Evolutionary conservation across 2,797 vertebrate genomes (phyloP).

Genomic region (Xenentodon cancila): DNA sequence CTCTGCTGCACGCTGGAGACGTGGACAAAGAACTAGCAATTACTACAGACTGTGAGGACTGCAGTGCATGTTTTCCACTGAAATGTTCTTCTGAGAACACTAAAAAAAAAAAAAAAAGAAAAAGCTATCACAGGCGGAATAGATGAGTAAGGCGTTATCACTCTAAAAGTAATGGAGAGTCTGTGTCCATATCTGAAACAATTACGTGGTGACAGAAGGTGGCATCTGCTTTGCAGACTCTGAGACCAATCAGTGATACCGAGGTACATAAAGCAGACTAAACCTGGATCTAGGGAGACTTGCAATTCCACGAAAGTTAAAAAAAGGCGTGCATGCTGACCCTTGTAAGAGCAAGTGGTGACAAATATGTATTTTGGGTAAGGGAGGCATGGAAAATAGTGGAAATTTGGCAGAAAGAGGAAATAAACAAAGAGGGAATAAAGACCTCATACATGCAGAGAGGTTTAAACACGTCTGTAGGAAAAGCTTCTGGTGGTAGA

Average conservation of each 20-base stretch:
- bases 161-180: background rate
- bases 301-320: background rate
- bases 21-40: background rate
- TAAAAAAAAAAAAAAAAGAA: too few relatives aligned
- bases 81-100: background rate
- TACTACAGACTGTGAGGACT: conserved; percentile 6
- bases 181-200: background rate
- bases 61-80: background rate
- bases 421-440: conserved; percentile 4
- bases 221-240: background rate
- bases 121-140: background rate
- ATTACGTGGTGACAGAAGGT: background rate
- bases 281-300: background rate
- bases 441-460: too few relatives aligned
- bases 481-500: background rate
- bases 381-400: conserved; percentile 8
- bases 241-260: too few relatives aligned
- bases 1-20: conserved; percentile 6
- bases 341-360: conserved; percentile 1
- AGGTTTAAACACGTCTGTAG: too few relatives aligned
- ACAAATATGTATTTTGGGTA: conserved; percentile 1
- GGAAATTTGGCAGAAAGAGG: conserved; percentile 5
- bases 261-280: too few relatives aligned
- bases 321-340: background rate
- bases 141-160: conserved; percentile 2